phyloP scores from a whole-genome alignment of 2,113 vertebrate species.

The Syngnathus typhle region DNA sequence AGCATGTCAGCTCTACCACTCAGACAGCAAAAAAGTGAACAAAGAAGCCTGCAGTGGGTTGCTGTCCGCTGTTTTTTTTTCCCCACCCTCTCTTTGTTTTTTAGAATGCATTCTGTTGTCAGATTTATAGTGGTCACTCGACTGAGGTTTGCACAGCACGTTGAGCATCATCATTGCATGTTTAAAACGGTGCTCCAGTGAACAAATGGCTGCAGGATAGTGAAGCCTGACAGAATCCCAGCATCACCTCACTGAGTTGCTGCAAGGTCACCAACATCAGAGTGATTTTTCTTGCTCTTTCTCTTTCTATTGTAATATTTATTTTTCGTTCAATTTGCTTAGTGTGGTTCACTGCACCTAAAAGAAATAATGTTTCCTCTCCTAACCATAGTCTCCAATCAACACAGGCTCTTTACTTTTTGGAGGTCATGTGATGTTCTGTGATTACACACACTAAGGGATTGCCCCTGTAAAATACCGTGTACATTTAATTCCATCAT shows the following conservation, averaged over 20 bases:
- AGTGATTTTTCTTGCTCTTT: constrained; percentile 21
- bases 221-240: constrained; percentile 47
- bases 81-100: not conserved
- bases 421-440: not conserved
- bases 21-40: constrained; percentile 17
- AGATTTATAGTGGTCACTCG: constrained; percentile 30
- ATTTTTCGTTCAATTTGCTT: constrained; percentile 1
- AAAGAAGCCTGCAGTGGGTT: constrained; percentile 15
- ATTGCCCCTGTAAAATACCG: constrained; percentile 18
- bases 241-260: constrained; percentile 45
- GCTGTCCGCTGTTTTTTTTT: not conserved
- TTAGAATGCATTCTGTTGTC: constrained; percentile 17
- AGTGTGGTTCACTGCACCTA: not conserved
- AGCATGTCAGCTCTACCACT: constrained; percentile 17
- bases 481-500: constrained; percentile 20
- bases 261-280: constrained; percentile 46
- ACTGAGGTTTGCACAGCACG: constrained; percentile 24
- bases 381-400: constrained; percentile 7
- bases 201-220: constrained; percentile 53
- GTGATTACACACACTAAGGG: constrained; percentile 8
- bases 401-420: not conserved
- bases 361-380: not conserved
- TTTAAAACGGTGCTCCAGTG: constrained; percentile 51
- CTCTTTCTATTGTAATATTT: constrained; percentile 10
- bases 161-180: constrained; percentile 36